Conservation (phyloP, 2,797 vertebrate species). For the Serranus cabrilla region DNA sequence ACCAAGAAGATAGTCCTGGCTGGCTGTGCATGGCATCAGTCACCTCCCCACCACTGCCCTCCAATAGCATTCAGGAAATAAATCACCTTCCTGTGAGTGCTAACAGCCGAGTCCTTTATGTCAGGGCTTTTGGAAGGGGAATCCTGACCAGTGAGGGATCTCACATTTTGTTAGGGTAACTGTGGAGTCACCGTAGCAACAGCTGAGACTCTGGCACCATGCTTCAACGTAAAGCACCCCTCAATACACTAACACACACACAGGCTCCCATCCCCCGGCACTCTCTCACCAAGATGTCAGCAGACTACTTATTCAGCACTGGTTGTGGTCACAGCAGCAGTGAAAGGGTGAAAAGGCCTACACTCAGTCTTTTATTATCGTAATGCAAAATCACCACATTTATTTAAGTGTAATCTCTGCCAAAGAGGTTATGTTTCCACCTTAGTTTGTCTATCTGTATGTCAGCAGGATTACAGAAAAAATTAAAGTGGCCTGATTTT, state of each 20-base stretch:
- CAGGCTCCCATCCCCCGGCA: constrained; percentile 51
- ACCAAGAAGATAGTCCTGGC: constrained; percentile 6
- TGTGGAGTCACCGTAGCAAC: constrained; percentile 83
- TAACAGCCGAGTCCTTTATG: constrained; percentile 49
- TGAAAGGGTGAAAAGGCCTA: constrained; percentile 1
- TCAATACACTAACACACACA: constrained; percentile 37
- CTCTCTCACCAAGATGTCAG: constrained; percentile 57
- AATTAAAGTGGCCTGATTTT: too few species aligned
- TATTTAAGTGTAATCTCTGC: background rate
- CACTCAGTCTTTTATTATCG: background rate
- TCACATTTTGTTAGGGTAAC: constrained; percentile 72
- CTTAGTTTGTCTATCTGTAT: too few species aligned
- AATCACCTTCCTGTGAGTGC: constrained; percentile 47
- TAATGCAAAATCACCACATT: background rate
- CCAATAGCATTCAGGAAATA: constrained; percentile 42
- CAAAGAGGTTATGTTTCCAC: too few species aligned
- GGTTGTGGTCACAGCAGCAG: constrained; percentile 14
- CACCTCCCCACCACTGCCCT: constrained; percentile 56
- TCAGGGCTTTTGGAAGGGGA: constrained; percentile 50
- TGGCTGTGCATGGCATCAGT: constrained; percentile 43
- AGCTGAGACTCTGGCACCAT: constrained; percentile 65
- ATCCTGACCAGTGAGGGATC: constrained; percentile 67
- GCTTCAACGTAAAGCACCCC: constrained; percentile 61
- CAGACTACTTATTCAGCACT: constrained; percentile 27
- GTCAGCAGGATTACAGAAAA: too few species aligned